Evolutionary conservation across 2,113 vertebrate species (phyloP), one percentile per base, ranked within the genome.

Genomic region (Tamias sibiricus): DNA sequence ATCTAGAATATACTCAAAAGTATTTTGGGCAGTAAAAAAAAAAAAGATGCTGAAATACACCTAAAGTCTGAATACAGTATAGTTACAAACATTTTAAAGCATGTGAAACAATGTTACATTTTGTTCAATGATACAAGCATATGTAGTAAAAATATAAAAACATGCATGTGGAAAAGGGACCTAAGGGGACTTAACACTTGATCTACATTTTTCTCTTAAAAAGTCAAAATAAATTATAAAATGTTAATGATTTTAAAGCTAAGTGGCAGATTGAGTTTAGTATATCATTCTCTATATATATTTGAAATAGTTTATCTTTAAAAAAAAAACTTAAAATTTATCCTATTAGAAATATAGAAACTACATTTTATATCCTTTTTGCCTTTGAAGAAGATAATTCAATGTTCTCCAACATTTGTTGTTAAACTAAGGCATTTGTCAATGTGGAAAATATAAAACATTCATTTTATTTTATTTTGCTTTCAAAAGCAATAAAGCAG

Each of bases 331-430:
- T 72, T 62, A 87, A 52, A 52, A 80, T 40, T 30, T 68, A 20
- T 90, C n/a, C 62, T 76, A 77, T n/a, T 68, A 72, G 79, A 26
- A 75, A 89, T 49, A 79, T 66, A 49, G 40, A 90, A 93, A 49
- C 26, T 42, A 79, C 17, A 66, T 72, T 64, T 64, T 71, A 0
- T 37, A 62, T 44, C 16, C 30, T 59, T 62, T 62, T 64, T 83
- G 28, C 4, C 28, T 30, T 40, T 82, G 57, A 62, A 37, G 28
- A 82, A 83, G 19, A 83, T 62, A 62, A 62, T 26, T 22, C 59
- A 62, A 62, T 26, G 59, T 62, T 62, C 24, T 62, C 59, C 59
- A 28, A 62, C 59, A 68, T 35, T 35, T 35, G 13, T 35, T 68
- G 16, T 40, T 42, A 64, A 62, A 32, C n/a, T 83, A 64, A 71